A percentile compares a stretch with the other conserved stretches of the same genome.
Evolutionary conservation across 2,888 invertebrate species (phyloP).

Genomic region (Tortrix viridana): DNA sequence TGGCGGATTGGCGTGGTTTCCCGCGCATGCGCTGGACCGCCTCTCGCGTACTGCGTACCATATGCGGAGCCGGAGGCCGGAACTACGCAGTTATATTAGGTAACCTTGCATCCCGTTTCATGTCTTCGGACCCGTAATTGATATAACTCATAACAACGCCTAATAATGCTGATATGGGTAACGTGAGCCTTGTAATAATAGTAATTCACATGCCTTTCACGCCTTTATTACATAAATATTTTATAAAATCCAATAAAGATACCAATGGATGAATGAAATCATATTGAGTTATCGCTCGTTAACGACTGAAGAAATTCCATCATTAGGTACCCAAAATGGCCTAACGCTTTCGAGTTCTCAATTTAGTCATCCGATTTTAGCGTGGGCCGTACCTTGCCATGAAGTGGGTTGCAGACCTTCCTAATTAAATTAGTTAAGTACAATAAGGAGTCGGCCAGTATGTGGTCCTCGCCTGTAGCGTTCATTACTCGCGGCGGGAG

Average conservation of each 20-base stretch:
- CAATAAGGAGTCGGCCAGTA: slow-evolving; percentile 38
- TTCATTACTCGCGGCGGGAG: slow-evolving; percentile 59
- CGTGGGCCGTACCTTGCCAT: slow-evolving; percentile 10
- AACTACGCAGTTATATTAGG: slow-evolving; percentile 55
- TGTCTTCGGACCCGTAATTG: slow-evolving; percentile 39
- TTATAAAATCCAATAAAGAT: background rate
- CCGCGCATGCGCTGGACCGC: slow-evolving; percentile 30
- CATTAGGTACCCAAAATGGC: slow-evolving; percentile 1
- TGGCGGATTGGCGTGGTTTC: slow-evolving; percentile 50
- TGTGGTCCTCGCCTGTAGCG: slow-evolving; percentile 57
- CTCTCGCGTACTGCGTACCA: slow-evolving; percentile 40
- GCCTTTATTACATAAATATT: slow-evolving; percentile 32
- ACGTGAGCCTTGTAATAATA: slow-evolving; percentile 20
- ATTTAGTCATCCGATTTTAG: slow-evolving; percentile 9
- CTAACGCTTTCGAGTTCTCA: slow-evolving; percentile 3
- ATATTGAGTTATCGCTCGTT: no score
- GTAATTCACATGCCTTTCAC: slow-evolving; percentile 30
- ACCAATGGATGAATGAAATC: no score
- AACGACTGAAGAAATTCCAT: background rate
- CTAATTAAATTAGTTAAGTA: slow-evolving; percentile 35
- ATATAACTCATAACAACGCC: slow-evolving; percentile 40
- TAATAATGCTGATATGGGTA: slow-evolving; percentile 34
- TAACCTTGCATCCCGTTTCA: slow-evolving; percentile 50
- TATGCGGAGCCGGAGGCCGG: slow-evolving; percentile 45
- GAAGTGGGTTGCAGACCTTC: background rate